Evolutionary conservation across 2,113 vertebrate genomes (phyloP), one percentile per base, ranked within the genome.

Genomic region (Lepidothrix coronata): DNA sequence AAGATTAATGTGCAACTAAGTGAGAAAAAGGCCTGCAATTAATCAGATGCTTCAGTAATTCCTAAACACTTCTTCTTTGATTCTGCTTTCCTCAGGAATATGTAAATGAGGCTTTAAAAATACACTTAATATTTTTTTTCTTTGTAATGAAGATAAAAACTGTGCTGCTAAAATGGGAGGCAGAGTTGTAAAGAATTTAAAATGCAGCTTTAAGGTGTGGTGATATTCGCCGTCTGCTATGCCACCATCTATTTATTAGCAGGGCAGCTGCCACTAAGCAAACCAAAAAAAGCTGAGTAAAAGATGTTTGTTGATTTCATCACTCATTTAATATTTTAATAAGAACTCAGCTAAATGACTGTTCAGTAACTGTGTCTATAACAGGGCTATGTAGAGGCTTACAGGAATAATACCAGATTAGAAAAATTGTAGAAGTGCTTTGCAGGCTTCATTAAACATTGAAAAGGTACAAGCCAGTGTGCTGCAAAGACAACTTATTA

Each of bases 1-100:
- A 70, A 75, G 78, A 95, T 91, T 91, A 76, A 96, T 76, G 83
- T 24, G 22, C 44, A 88, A 39, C 66, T 92, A 52, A 90, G 39
- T 41, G 39, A 86, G 67, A 72, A 88, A 88, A 91, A 72, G 79
- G 54, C 35, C 75, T 93, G 78, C 66, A 79, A 90, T 93, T 78
- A 79, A 95, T 91, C 82, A 89, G 57, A 65, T 71, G 46, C 13
- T 84, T 95, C 54, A 71, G 55, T 57, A 84, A 92, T 84, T 81
- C 72, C 79, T 86, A 37, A 79, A 91, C 14, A 25, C 8, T 68
- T 88, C n/a, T 62, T 39, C 48, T 91, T 82, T 62, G 18, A 82
- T 82, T 91, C 62, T 77, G n/a, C 43, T 82, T 88, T 89, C 59
- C 75, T 79, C 44, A 66, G 88, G 61, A 79, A 85, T 66, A 73